A percentile compares a stretch with the other conserved stretches of the same genome.
Evolutionary conservation across 2,113 vertebrate species (phyloP).

Genomic region (Phylloscopus trochiloides): DNA sequence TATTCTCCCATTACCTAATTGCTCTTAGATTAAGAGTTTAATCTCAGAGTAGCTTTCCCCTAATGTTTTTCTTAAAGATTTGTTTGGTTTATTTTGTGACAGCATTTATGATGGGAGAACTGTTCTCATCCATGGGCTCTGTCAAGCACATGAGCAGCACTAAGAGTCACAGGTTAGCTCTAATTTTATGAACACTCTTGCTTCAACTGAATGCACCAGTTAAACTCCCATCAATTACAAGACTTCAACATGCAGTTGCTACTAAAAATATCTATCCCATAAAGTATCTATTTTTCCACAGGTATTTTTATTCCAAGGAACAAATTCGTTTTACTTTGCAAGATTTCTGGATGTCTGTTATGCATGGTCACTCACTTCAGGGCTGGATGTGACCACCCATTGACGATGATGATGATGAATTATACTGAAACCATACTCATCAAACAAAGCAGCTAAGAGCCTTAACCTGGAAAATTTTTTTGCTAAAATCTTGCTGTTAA

Average conservation of each 20-base stretch:
- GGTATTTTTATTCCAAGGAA: background rate
- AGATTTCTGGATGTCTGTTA: background rate
- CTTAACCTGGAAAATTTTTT: background rate
- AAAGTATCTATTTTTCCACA: background rate
- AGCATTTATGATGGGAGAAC: background rate
- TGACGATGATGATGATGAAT: background rate
- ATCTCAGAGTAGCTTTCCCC: background rate
- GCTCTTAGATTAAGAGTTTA: background rate
- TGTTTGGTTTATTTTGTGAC: background rate
- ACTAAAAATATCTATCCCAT: background rate
- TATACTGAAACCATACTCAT: background rate
- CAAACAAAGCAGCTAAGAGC: background rate
- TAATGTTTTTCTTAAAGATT: background rate
- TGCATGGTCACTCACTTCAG: background rate
- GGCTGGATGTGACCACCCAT: background rate
- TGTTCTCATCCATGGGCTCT: background rate
- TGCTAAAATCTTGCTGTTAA: background rate
- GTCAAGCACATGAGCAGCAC: background rate
- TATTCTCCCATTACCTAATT: background rate
- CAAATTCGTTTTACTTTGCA: background rate
- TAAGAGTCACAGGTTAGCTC: background rate
- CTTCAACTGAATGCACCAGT: background rate
- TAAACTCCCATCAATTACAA: background rate
- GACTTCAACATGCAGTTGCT: background rate
- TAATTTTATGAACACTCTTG: background rate